phyloP scores from a whole-genome alignment of 2,888 invertebrate genomes.

The Hirtodrosophila alboralis region DNA sequence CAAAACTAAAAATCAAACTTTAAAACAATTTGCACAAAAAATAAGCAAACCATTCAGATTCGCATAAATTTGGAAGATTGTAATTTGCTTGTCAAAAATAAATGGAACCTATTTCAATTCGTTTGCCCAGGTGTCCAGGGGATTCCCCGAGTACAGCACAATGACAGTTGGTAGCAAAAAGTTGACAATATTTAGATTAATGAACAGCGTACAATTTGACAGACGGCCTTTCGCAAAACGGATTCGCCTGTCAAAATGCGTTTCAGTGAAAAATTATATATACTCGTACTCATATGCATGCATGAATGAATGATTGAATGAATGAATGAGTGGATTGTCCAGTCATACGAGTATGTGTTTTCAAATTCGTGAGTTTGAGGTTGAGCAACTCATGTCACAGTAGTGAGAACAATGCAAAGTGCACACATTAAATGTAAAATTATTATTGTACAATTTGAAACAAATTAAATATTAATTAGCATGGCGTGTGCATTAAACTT shows the following conservation, averaged over 20 bases:
- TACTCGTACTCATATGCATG: too few relatives aligned
- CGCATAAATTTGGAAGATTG: conserved; percentile 38
- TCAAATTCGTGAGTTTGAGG: conserved; percentile 7
- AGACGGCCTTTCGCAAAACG: conserved; percentile 12
- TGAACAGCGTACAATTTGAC: conserved; percentile 39
- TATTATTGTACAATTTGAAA: conserved; percentile 45
- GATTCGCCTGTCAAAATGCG: conserved; percentile 42
- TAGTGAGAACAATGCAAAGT: conserved; percentile 53
- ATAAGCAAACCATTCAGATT: conserved; percentile 1
- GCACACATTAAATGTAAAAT: not conserved
- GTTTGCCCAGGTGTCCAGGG: conserved; percentile 39
- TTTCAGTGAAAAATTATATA: conserved; percentile 23
- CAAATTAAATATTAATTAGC: conserved; percentile 72
- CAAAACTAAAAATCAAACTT: conserved; percentile 1
- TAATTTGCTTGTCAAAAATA: conserved; percentile 48
- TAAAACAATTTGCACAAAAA: too few relatives aligned
- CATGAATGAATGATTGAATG: conserved; percentile 15
- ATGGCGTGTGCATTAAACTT: conserved; percentile 60
- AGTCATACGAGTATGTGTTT: conserved; percentile 8
- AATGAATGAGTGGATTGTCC: conserved; percentile 12
- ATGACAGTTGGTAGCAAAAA: conserved; percentile 43
- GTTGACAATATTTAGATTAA: conserved; percentile 59
- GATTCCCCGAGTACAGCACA: conserved; percentile 31
- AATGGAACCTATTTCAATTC: conserved; percentile 45
- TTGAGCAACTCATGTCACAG: conserved; percentile 8